Conservation (phyloP, 2,888 invertebrate genomes). For the Pyrrhosoma nymphula region DNA sequence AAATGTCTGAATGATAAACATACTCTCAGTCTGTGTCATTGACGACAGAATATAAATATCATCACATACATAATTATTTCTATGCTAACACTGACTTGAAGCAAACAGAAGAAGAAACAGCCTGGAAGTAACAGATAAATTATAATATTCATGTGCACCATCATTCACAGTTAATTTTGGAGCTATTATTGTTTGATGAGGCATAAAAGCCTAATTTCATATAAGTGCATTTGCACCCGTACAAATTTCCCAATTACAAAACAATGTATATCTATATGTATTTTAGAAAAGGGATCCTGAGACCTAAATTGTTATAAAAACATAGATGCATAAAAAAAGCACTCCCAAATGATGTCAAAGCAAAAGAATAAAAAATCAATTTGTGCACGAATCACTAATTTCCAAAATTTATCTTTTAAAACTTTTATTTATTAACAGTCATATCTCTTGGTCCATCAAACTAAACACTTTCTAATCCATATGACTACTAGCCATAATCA, state of each 20-base stretch:
- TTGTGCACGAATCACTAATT: neutral
- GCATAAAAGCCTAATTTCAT: constrained; percentile 23
- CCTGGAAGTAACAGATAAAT: neutral
- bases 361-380: constrained; percentile 3
- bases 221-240: neutral
- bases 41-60: constrained; percentile 8
- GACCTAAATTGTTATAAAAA: constrained; percentile 14
- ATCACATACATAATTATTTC: constrained; percentile 15
- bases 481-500: constrained; percentile 25
- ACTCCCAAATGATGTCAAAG: neutral
- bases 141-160: constrained; percentile 16
- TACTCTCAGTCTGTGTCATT: constrained; percentile 26
- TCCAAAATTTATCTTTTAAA: constrained; percentile 17
- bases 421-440: neutral
- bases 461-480: constrained; percentile 29
- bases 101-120: constrained; percentile 4
- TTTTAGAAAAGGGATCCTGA: constrained; percentile 19
- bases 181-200: neutral
- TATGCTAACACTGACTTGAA: constrained; percentile 62
- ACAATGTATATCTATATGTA: constrained; percentile 11
- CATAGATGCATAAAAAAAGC: neutral
- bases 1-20: constrained; percentile 37
- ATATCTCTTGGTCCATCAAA: constrained; percentile 24
- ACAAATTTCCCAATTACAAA: constrained; percentile 22
- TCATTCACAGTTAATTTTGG: neutral